A percentile compares a stretch with the other conserved stretches of the same genome.
Conservation (phyloP, 2,797 vertebrate genomes). For the Myiothlypis coronata region DNA sequence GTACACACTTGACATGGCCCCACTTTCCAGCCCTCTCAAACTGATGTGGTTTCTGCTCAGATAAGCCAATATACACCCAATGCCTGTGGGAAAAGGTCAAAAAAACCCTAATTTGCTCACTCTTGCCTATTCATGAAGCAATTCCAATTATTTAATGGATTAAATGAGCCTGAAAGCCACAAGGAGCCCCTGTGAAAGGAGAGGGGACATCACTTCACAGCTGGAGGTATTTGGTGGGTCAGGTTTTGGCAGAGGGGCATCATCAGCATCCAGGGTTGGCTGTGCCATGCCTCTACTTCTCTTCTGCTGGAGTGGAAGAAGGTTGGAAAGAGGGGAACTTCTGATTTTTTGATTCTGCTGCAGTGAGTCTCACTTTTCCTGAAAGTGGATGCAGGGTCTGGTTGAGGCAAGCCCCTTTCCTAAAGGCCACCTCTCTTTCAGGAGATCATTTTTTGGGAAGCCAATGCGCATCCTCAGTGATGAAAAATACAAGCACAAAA, state of each 20-base stretch:
- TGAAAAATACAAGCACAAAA: background rate
- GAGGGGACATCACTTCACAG: background rate
- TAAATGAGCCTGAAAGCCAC: background rate
- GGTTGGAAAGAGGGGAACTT: background rate
- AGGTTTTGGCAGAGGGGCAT: background rate
- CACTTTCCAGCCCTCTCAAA: background rate
- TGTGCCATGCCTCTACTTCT: rapidly evolving
- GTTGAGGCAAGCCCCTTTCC: background rate
- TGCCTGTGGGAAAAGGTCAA: background rate
- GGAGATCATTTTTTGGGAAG: background rate
- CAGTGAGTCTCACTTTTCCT: background rate
- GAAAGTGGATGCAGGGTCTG: background rate
- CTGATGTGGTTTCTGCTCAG: background rate
- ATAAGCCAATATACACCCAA: background rate
- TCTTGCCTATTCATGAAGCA: background rate
- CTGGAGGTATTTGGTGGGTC: background rate
- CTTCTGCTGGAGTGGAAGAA: background rate
- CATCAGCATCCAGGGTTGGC: background rate
- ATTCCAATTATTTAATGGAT: background rate
- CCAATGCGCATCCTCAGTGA: background rate
- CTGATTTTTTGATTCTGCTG: background rate
- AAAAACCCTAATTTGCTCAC: background rate
- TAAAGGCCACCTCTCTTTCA: background rate
- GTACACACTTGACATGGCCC: background rate
- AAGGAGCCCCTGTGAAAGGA: background rate